Conservation (phyloP, 2,888 invertebrate genomes). For the Oegoconia quadripuncta region DNA sequence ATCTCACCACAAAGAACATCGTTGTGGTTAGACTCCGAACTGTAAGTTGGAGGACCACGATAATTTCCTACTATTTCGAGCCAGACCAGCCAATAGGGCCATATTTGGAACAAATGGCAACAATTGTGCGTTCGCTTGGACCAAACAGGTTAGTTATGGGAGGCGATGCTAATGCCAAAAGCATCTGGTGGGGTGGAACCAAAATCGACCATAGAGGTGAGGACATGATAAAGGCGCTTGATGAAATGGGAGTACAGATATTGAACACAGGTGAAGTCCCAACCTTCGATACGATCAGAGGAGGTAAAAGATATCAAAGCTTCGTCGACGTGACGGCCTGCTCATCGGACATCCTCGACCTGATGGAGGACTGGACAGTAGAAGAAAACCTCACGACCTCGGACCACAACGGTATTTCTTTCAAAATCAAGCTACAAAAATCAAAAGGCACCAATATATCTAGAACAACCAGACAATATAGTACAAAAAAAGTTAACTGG, state of each 20-base stretch:
- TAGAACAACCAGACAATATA: constrained; percentile 8
- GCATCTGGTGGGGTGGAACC: constrained; percentile 21
- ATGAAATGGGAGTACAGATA: constrained; percentile 10
- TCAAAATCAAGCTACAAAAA: not conserved
- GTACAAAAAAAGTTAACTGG: constrained; percentile 10
- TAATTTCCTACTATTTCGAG: constrained; percentile 10
- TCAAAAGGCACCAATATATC: not conserved
- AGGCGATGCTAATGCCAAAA: constrained; percentile 23
- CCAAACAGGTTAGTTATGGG: constrained; percentile 15
- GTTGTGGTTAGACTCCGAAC: constrained; percentile 1
- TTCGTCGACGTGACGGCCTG: constrained; percentile 15
- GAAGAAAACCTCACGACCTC: constrained; percentile 4
- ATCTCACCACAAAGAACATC: constrained; percentile 5
- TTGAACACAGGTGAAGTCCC: constrained; percentile 9
- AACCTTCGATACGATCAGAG: constrained; percentile 13
- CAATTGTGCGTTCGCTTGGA: not conserved
- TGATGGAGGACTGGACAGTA: constrained; percentile 9
- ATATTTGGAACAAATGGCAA: constrained; percentile 3
- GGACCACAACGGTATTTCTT: constrained; percentile 10
- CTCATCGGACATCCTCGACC: constrained; percentile 1
- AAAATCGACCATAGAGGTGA: constrained; percentile 16
- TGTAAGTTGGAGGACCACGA: not conserved
- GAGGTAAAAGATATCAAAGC: constrained; percentile 14
- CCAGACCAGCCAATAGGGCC: constrained; percentile 5
- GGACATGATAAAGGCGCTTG: constrained; percentile 3